A percentile compares a stretch with the other conserved stretches of the same genome.
phyloP scores from a whole-genome alignment of 2,888 invertebrate genomes.

The Prenolepis imparis region DNA sequence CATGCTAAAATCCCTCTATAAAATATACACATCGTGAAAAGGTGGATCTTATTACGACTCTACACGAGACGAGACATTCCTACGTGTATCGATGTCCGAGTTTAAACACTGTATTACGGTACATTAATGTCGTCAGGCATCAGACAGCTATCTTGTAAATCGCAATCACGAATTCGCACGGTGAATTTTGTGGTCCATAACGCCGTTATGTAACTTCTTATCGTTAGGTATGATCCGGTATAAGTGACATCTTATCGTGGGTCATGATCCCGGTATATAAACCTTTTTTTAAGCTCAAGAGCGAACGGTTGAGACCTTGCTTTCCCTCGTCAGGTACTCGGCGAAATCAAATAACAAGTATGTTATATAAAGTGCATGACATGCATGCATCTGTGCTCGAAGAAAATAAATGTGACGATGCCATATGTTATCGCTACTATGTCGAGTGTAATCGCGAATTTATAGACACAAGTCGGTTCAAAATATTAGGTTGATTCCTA shows the following conservation, averaged over 20 bases:
- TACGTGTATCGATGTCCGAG: background rate
- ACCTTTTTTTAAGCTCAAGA: background rate
- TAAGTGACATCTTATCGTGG: constrained; percentile 16
- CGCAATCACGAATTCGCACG: background rate
- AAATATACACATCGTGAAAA: background rate
- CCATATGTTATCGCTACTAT: background rate
- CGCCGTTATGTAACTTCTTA: background rate
- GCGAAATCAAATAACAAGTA: background rate
- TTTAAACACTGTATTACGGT: background rate
- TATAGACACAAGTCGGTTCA: background rate
- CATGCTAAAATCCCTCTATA: background rate
- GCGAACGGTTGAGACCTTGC: background rate
- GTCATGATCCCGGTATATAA: constrained; percentile 12
- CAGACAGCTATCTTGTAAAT: background rate
- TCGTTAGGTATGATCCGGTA: background rate
- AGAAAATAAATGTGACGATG: background rate
- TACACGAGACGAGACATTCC: background rate
- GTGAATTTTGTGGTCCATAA: constrained; percentile 11
- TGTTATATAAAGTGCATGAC: background rate
- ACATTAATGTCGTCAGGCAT: background rate
- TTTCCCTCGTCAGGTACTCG: background rate
- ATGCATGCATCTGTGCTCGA: background rate
- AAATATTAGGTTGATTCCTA: background rate
- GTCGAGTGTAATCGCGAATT: background rate
- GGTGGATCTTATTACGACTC: background rate